Evolutionary conservation across 2,888 invertebrate genomes (phyloP), one percentile per base, ranked within the genome.

Genomic region (Chrysolina oricalcia): DNA sequence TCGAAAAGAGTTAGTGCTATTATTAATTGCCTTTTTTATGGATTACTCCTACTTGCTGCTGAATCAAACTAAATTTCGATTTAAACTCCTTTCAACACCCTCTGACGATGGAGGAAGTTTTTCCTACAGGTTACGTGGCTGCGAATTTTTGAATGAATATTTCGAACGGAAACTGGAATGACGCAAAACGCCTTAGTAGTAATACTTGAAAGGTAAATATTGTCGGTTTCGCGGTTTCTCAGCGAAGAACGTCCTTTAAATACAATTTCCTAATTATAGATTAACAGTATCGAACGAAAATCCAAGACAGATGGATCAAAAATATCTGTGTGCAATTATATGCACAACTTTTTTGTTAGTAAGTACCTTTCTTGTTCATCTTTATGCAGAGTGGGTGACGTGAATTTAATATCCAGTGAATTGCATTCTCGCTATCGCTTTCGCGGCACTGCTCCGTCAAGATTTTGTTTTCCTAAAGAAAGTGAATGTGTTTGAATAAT

Each of bases 271-370:
- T 64, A 65, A 74, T 53, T 64, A 70, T 65, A 73, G 62, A 73
- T 35, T 62, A 64, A 59, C 64, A 77, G 77, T 77, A 77, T 64
- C 77, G 74, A 68, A 70, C 77, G 72, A 73, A 40, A 48, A 56
- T 50, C 64, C 74, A 75, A 75, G 64, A 62, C 70, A 71, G 27
- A 77, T 77, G 77, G 67, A 77, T 69, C 72, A 59, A 40, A 75
- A 71, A 70, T 48, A 53, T 15, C 19, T 64, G 46, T 66, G 67
- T 68, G 46, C 65, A 40, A 27, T 70, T 17, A 15, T 71, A 4
- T 71, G 67, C 65, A 35, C 69, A 23, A 43, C 70, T n/a, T 35
- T 69, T 63, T 62, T 75, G 21, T 35, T 70, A 70, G 77, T 77
- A 48, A 77, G 76, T 74, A 35, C n/a, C 35, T 35, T 23, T n/a